These are phyloP conservation scores for Timandra comae DNA, from an alignment of 2,888 invertebrate genomes.

Conservation along the genomic window DNA sequence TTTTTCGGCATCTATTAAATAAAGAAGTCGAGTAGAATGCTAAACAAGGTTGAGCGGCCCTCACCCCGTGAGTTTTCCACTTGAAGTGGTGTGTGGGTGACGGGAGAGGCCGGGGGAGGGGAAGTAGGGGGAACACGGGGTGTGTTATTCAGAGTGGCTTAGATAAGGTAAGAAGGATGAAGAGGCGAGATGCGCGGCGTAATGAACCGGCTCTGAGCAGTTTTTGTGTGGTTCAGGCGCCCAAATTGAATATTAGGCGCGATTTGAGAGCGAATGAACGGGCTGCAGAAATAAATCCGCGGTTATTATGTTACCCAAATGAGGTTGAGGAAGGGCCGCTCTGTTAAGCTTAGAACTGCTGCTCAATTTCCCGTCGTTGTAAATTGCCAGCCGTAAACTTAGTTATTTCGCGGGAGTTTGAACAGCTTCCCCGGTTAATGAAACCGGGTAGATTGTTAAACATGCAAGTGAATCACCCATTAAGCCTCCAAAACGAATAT, in stretches of 20 bases:
- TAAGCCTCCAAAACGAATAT: background rate
- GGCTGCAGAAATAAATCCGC: slow-evolving; percentile 72
- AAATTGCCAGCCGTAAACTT: slow-evolving; percentile 60
- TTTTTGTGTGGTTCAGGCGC: slow-evolving; percentile 73
- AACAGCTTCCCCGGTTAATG: slow-evolving; percentile 39
- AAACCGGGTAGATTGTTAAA: slow-evolving; percentile 14
- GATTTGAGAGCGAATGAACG: slow-evolving; percentile 72
- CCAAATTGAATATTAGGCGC: slow-evolving; percentile 76
- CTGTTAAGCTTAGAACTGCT: slow-evolving; percentile 55
- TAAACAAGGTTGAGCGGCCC: slow-evolving; percentile 75
- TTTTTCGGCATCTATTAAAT: slow-evolving; percentile 75
- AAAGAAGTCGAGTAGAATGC: slow-evolving; percentile 75
- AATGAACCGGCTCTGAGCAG: slow-evolving; percentile 73
- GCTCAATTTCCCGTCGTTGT: slow-evolving; percentile 64
- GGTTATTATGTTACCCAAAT: slow-evolving; percentile 74
- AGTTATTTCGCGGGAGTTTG: slow-evolving; percentile 52
- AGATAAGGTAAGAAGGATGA: slow-evolving; percentile 76
- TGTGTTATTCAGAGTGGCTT: slow-evolving; percentile 70
- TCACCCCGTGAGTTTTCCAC: slow-evolving; percentile 74
- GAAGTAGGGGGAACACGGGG: slow-evolving; percentile 40
- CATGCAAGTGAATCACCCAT: slow-evolving; percentile 14
- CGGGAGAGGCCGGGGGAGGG: slow-evolving; percentile 32
- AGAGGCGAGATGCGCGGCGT: slow-evolving; percentile 74
- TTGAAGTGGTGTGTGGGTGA: slow-evolving; percentile 63
- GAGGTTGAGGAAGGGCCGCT: slow-evolving; percentile 65